Base-by-base conservation (phyloP, 2,113 vertebrate species). In the Andinoacara biseriatus region DNA sequence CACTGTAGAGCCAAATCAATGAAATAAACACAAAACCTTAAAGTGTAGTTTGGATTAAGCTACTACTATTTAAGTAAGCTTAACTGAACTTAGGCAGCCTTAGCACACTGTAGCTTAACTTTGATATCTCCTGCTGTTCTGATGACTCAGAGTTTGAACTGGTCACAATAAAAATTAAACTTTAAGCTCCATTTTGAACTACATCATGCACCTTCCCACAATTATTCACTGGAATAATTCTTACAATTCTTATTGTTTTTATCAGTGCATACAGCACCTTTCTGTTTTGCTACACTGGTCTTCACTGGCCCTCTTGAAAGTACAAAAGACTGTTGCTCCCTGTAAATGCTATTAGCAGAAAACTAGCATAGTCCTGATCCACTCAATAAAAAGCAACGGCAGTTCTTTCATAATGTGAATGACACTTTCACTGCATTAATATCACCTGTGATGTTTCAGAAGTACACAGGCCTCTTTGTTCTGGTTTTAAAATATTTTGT, bases 261-360 rank as follows among this genome's bases (percentile, higher is more conserved):
- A 57, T 57, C 35, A 52, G 11, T 72, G 38, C 40, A 76, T 86
- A 86, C 49, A 69, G 33, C 76, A 81, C 76, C 54, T 87, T 86
- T 84, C 20, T 76, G 17, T 77, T 88, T 80, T 78, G n/a, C 58
- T 83, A 75, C 40, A 35, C 38, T 87, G 46, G n/a, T 89, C 43
- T 52, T 79, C 24, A 79, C 76, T 80, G 72, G 61, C 33, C 35
- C 49, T 81, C 18, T 11, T 82, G 10, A 72, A 77, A 24, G 6
- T 84, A 43, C 72, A 80, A 85, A 90, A 76, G 75, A 61, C 3
- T 69, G 58, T 10, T 38, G 17, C 22, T 82, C n/a, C 35, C 46
- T 69, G n/a, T 58, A 38, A 67, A 11, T 24, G 74, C 35, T 83
- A 17, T 26, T 57, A 60, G 43, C 78, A 63, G 33, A 81, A 29